These are phyloP conservation scores for Phalacrocorax aristotelis DNA, from an alignment of 2,113 vertebrate genomes.

Conservation along the genomic window DNA sequence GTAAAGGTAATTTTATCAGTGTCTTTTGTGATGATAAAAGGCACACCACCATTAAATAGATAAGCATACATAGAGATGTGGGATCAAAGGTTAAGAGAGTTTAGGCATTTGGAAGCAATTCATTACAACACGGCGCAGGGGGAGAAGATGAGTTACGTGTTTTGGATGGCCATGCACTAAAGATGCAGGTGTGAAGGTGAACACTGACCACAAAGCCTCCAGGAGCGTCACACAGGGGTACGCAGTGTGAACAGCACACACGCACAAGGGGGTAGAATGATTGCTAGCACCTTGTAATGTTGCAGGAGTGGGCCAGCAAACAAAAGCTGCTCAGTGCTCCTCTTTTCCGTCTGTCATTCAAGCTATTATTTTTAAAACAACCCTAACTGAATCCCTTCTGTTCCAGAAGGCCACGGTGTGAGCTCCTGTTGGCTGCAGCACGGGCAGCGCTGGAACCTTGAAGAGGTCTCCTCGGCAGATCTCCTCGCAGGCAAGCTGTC, in stretches of 20 bases:
- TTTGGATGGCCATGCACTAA: background rate
- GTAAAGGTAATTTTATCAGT: background rate
- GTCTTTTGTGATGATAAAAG: background rate
- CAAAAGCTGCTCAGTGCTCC: background rate
- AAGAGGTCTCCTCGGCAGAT: background rate
- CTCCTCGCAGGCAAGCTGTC: background rate
- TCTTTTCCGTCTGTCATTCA: background rate
- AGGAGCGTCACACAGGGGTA: fast-evolving
- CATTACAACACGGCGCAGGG: background rate
- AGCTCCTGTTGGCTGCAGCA: background rate
- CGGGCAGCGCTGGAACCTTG: background rate
- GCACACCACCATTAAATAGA: background rate
- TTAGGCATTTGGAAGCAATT: background rate
- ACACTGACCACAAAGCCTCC: background rate
- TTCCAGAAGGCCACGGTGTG: background rate
- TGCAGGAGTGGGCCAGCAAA: background rate
- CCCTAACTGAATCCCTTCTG: background rate
- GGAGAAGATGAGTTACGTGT: background rate
- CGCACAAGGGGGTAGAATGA: fast-evolving
- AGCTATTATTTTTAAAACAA: background rate
- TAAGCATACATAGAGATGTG: background rate
- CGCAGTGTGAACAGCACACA: fast-evolving
- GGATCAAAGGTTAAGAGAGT: background rate
- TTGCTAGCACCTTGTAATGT: no score
- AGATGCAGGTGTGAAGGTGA: background rate